These are phyloP conservation scores for Agonopterix arenella DNA, from an alignment of 2,888 invertebrate species.

Conservation along the genomic window DNA sequence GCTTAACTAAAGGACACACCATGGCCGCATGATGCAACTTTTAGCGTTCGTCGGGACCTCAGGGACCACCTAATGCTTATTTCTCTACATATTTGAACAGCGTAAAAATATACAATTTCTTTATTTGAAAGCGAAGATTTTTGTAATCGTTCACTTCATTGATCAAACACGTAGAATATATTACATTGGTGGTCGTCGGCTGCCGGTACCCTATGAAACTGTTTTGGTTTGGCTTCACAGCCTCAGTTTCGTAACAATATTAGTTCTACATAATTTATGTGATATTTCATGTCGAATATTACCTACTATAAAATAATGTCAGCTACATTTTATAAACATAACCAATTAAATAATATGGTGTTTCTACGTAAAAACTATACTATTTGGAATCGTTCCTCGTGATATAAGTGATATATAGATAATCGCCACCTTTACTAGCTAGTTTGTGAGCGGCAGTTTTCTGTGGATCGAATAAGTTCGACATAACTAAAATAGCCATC, in stretches of 20 bases:
- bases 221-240: slow-evolving; percentile 67
- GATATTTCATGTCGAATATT: slow-evolving; percentile 32
- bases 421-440: slow-evolving; percentile 15
- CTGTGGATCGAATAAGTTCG: slow-evolving; percentile 5
- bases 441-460: slow-evolving; percentile 40
- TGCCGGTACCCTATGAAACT: slow-evolving; percentile 36
- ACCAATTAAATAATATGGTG: slow-evolving; percentile 12
- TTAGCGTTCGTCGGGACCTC: slow-evolving; percentile 42
- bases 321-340: slow-evolving; percentile 22
- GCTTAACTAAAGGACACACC: slow-evolving; percentile 59
- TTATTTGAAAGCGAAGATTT: neutral
- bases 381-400: slow-evolving; percentile 1
- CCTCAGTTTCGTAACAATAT: slow-evolving; percentile 46
- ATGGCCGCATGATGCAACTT: slow-evolving; percentile 74
- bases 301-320: slow-evolving; percentile 26
- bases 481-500: slow-evolving; percentile 33
- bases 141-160: slow-evolving; percentile 7
- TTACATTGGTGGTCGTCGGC: slow-evolving; percentile 19
- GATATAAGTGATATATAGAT: slow-evolving; percentile 15
- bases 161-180: neutral
- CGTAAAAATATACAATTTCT: neutral
- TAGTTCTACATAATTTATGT: slow-evolving; percentile 49
- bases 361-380: slow-evolving; percentile 11
- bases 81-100: neutral
- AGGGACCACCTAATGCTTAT: slow-evolving; percentile 19